Conservation (phyloP, 2,797 vertebrate genomes). For the Gobio occitaniae region DNA sequence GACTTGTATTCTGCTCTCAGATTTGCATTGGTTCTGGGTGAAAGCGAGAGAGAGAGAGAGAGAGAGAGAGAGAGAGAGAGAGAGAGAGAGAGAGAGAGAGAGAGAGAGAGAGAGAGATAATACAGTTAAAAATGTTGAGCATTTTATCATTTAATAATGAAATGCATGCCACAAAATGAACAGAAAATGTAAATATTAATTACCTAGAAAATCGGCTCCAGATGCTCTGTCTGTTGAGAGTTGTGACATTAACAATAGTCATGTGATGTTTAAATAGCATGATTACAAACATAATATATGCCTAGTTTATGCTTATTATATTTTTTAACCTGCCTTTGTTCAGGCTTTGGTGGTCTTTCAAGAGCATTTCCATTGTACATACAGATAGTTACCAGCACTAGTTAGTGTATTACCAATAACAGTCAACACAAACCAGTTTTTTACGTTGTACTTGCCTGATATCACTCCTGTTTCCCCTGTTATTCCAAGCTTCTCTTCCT, state of each 20-base stretch:
- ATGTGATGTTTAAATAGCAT: background rate
- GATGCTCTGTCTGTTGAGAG: constrained; percentile 24
- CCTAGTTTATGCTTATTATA: background rate
- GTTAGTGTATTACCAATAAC: background rate
- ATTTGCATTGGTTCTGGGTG: constrained; percentile 23
- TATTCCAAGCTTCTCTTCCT: background rate
- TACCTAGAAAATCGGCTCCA: constrained; percentile 51
- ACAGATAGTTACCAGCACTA: background rate
- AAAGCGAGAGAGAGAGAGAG: background rate
- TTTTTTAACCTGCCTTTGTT: background rate
- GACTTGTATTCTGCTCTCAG: constrained; percentile 26
- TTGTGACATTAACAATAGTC: background rate
- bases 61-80: too few relatives aligned
- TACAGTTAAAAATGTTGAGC: background rate
- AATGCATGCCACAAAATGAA: background rate
- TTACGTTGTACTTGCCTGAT: background rate
- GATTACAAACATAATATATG: background rate
- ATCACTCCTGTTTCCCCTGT: background rate
- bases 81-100: background rate
- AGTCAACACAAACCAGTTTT: background rate
- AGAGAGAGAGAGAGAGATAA: background rate
- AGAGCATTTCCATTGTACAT: background rate
- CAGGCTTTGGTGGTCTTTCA: constrained; percentile 26
- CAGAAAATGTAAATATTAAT: background rate
- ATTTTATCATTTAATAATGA: background rate